Conservation (phyloP, 2,888 invertebrate genomes). For the Acleris laterana region DNA sequence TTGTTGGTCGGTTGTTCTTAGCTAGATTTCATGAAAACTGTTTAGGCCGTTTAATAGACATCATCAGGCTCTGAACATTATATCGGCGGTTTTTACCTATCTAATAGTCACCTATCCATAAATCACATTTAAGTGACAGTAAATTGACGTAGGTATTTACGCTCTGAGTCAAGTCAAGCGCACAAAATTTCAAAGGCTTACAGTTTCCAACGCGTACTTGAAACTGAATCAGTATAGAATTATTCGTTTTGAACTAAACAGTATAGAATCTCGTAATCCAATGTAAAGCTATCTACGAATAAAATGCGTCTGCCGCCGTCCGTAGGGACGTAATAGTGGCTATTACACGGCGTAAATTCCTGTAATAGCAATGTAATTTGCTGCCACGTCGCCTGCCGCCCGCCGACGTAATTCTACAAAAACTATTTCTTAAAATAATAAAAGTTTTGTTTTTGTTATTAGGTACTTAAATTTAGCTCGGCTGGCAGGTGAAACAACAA, state of each 20-base stretch:
- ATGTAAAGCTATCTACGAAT: conserved; percentile 8
- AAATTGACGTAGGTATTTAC: neutral
- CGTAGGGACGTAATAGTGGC: conserved; percentile 54
- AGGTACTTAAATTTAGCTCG: neutral
- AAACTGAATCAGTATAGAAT: no score
- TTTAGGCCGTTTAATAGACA: no score
- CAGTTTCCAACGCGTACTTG: no score
- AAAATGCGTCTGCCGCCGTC: conserved; percentile 31
- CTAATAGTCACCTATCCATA: neutral
- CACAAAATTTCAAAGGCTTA: no score
- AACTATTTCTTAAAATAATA: neutral
- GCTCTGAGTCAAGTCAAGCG: no score
- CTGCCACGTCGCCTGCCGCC: conserved; percentile 43
- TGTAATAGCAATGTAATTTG: conserved; percentile 63
- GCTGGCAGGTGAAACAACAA: no score
- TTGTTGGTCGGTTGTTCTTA: no score
- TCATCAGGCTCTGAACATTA: no score
- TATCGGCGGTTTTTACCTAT: no score
- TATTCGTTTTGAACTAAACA: no score
- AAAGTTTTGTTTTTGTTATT: neutral
- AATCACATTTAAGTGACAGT: neutral
- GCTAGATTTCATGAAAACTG: no score
- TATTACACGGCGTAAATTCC: conserved; percentile 62
- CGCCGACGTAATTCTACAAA: conserved; percentile 36
- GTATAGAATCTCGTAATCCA: conserved; percentile 3